Conservation (phyloP, 2,797 vertebrate species). For the Pogonophryne albipinna region DNA sequence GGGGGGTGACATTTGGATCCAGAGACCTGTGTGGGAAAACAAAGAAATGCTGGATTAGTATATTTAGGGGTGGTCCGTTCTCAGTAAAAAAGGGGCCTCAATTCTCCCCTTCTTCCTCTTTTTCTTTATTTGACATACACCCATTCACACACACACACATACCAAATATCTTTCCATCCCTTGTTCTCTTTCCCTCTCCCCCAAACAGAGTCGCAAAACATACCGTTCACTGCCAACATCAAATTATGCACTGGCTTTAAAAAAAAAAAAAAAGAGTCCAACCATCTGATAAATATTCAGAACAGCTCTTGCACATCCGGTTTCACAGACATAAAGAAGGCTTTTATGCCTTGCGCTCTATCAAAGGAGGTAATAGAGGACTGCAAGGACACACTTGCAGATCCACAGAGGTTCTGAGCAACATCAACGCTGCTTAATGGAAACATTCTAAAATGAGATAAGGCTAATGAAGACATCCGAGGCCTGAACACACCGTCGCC, state of each 20-base stretch:
- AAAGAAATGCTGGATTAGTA: constrained; percentile 77
- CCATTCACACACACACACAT: constrained; percentile 35
- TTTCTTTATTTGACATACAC: constrained; percentile 59
- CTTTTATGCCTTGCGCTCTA: constrained; percentile 78
- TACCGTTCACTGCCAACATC: constrained; percentile 48
- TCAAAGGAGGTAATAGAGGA: constrained; percentile 76
- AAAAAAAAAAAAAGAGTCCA: constrained; percentile 44
- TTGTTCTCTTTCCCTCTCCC: constrained; percentile 29
- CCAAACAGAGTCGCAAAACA: constrained; percentile 56
- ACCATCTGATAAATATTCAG: constrained; percentile 84
- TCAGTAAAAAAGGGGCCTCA: constrained; percentile 30
- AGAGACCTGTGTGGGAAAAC: constrained; percentile 81
- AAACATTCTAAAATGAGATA: constrained; percentile 54
- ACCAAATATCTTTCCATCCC: constrained; percentile 32
- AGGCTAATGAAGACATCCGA: constrained; percentile 28
- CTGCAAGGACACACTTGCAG: constrained; percentile 67
- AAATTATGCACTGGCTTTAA: constrained; percentile 68
- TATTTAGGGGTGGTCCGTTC: constrained; percentile 66
- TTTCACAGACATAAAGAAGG: constrained; percentile 82
- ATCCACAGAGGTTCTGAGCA: constrained; percentile 52
- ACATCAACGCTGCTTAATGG: constrained; percentile 46
- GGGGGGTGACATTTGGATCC: constrained; percentile 86
- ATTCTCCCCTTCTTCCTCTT: constrained; percentile 19
- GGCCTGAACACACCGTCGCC: constrained; percentile 36
- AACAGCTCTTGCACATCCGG: constrained; percentile 82